Conservation (phyloP, 2,797 vertebrate genomes). For the Iguana delicatissima region DNA sequence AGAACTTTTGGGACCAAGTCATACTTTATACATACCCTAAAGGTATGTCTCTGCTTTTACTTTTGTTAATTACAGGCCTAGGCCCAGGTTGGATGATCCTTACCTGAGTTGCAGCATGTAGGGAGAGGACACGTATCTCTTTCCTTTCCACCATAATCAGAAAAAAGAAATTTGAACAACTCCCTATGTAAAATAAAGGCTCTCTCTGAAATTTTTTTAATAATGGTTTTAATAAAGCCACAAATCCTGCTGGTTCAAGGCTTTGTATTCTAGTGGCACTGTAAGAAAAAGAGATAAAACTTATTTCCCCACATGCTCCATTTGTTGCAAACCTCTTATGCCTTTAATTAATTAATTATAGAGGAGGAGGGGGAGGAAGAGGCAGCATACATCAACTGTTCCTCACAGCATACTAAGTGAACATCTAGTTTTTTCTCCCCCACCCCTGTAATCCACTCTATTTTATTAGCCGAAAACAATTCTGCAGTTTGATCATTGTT, state of each 20-base stretch:
- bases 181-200: neutral
- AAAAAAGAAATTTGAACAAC: neutral
- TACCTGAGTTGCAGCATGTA: neutral
- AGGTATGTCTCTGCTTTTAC: too few species aligned
- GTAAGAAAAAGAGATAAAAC: neutral
- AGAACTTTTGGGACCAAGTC: too few species aligned
- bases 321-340: neutral
- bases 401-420: neutral
- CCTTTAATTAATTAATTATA: neutral
- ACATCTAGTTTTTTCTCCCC: neutral
- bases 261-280: too few species aligned
- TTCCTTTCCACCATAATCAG: neutral
- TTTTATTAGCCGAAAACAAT: neutral
- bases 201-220: too few species aligned
- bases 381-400: too few species aligned
- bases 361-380: neutral
- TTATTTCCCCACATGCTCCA: neutral
- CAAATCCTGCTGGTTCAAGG: neutral
- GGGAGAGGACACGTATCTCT: neutral
- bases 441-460: neutral
- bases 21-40: too few species aligned
- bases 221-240: too few species aligned
- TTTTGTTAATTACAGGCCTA: too few species aligned
- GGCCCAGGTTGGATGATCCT: neutral
- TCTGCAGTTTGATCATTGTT: neutral